Evolutionary conservation across 2,888 invertebrate genomes (phyloP), one percentile per base, ranked within the genome.

Genomic region (Tiphia femorata): DNA sequence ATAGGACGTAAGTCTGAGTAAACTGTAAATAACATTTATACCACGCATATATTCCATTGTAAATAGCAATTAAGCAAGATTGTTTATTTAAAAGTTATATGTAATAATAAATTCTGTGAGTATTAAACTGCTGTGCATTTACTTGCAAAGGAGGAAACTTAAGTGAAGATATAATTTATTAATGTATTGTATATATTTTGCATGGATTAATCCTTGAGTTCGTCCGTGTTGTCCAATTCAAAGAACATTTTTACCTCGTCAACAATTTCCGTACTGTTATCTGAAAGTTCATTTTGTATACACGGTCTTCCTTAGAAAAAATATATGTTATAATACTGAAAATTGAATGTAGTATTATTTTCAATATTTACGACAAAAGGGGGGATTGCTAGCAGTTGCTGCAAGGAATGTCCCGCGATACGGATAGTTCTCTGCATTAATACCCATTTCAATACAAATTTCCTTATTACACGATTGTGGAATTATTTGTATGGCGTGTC

Each of bases 391-490:
- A 0, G 86, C 84, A 0, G 89, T 88, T n/a, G 86, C 77, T 1
- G 86, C 86, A 60, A 87, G 87, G 72, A 86, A 88, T 0, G 84
- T 74, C 0, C 89, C 89, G 0, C 71, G 76, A 0, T 86, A 85
- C 2, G 81, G 71, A 20, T 82, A 84, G 43, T 76, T 51, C 0
- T 80, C 78, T 0, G 88, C 85, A 6, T 78, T 76, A 60, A 89
- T 87, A 10, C 89, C 89, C 87, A 89, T 87, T 73, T 86, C 87
- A 0, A 86, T 78, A 58, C 88, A 89, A 14, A 0, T 4, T 0
- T 72, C 75, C 0, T 63, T 41, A 20, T 74, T 67, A 58, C 88
- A 86, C 0, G 83, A 75, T 0, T 84, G 78, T 6, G 72, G 67
- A 1, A 86, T 62, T 52, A 86, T 84, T 20, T 80, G 75, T 58